A percentile compares a stretch with the other conserved stretches of the same genome.
phyloP scores from a whole-genome alignment of 2,113 vertebrate species.

The Myrmecobius fasciatus region DNA sequence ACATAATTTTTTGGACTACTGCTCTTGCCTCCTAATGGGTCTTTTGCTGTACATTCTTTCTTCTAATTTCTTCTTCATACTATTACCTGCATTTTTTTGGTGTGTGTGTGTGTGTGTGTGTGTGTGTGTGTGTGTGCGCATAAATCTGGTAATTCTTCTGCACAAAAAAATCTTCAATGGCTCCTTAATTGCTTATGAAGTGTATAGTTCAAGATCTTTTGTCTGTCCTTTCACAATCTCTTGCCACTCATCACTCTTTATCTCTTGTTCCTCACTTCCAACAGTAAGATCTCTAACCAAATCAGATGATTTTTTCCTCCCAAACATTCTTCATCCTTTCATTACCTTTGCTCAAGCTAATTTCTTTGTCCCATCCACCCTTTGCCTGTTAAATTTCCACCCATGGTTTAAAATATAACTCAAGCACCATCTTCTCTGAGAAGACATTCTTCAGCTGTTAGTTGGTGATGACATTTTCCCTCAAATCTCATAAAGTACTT shows the following conservation, averaged over 20 bases:
- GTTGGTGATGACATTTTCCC: not conserved
- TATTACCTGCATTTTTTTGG: not conserved
- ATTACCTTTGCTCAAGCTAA: not conserved
- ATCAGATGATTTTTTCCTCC: not conserved
- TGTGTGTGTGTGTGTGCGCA: too few species aligned
- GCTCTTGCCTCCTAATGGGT: not conserved
- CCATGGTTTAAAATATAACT: not conserved
- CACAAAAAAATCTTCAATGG: not conserved
- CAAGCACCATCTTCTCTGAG: not conserved
- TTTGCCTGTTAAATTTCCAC: not conserved
- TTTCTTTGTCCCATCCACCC: not conserved
- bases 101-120: too few species aligned
- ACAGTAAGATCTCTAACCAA: not conserved
- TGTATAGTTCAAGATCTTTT: not conserved
- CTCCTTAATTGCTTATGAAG: not conserved
- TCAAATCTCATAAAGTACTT: not conserved
- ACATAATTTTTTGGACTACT: not conserved
- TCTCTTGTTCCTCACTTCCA: not conserved
- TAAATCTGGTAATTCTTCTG: not conserved
- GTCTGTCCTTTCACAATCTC: not conserved
- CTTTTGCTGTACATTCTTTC: not conserved
- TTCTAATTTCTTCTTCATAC: not conserved
- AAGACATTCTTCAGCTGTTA: not conserved
- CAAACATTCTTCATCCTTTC: not conserved
- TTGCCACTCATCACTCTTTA: not conserved